Evolutionary conservation across 2,797 vertebrate species (phyloP), one percentile per base, ranked within the genome.

Genomic region (Lindbergichthys nudifrons): DNA sequence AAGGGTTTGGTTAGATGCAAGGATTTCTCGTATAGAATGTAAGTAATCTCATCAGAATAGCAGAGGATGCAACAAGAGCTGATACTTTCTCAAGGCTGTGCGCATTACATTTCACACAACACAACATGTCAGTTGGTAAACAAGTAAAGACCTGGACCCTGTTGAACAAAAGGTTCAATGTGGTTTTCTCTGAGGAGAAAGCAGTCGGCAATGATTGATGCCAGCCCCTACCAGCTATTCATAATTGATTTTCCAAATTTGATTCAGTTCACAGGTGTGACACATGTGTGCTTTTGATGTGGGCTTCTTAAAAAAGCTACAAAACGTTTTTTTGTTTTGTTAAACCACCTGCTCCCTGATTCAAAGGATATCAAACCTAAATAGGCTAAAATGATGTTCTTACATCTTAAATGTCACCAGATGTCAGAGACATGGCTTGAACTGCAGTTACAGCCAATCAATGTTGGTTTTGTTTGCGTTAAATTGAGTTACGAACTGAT

Each of bases 151-250:
- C 23, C 60, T 57, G 64, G 56, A 76, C 21, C 51, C 32, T 7
- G 2, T 12, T 71, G 42, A 23, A 68, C 51, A 64, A 43, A 80
- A 39, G 43, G 11, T 63, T 59, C 57, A 67, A 9, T 19, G 47
- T 26, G 50, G n/a, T 50, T 66, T 42, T 57, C 48, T 69, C 56
- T 21, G 16, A 77, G 43, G 30, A 42, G 61, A 52, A 74, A 68
- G 42, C 51, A 60, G 69, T 65, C 58, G 23, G 23, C 48, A 43
- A 41, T 78, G 72, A 81, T 42, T 63, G 23, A 61, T 84, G 46
- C 19, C n/a, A 21, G 39, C 10, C 32, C 3, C 4, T 21, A 42
- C 18, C 65, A 13, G 21, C 63, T 19, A 72, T 70, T 79, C 47
- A 51, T 80, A 30, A 48, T 39, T 39, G 51, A 14, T 26, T 5